Evolutionary conservation across 2,797 vertebrate species (phyloP).

Genomic region (Knipowitschia caucasica): DNA sequence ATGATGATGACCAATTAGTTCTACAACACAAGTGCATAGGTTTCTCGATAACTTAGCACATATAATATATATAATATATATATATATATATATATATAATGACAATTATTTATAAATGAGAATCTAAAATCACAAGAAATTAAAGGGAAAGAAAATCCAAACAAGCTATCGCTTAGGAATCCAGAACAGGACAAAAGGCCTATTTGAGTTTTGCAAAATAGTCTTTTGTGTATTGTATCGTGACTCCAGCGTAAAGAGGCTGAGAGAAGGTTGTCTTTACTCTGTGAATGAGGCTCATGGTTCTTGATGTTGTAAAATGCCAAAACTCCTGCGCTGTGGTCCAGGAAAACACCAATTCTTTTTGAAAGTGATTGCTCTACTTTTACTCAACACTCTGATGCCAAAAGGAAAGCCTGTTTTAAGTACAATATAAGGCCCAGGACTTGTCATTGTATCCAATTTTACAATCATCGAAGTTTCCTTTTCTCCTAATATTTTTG

Average conservation of each 20-base stretch:
- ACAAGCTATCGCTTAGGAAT: too few relatives aligned
- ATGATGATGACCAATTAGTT: too few relatives aligned
- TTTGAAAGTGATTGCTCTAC: neutral
- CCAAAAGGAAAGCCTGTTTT: neutral
- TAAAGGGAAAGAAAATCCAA: too few relatives aligned
- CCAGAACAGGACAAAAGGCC: too few relatives aligned
- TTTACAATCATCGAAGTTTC: neutral
- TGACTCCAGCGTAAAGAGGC: neutral
- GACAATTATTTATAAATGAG: too few relatives aligned
- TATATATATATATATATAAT: too few relatives aligned
- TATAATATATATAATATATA: too few relatives aligned
- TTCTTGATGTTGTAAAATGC: neutral
- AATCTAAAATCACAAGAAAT: too few relatives aligned
- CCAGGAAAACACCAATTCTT: slow-evolving; percentile 6
- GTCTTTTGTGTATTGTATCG: neutral
- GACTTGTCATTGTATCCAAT: slow-evolving; percentile 2
- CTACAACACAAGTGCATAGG: too few relatives aligned
- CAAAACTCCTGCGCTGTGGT: slow-evolving; percentile 9
- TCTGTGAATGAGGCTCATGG: slow-evolving; percentile 3
- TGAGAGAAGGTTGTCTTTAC: slow-evolving; percentile 1
- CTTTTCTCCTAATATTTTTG: neutral
- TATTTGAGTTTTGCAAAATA: neutral
- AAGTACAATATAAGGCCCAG: neutral
- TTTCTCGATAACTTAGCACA: too few relatives aligned
- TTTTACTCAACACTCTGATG: neutral